Evolutionary conservation across 2,797 vertebrate genomes (phyloP), one percentile per base, ranked within the genome.

Genomic region (Bradypodion pumilum): DNA sequence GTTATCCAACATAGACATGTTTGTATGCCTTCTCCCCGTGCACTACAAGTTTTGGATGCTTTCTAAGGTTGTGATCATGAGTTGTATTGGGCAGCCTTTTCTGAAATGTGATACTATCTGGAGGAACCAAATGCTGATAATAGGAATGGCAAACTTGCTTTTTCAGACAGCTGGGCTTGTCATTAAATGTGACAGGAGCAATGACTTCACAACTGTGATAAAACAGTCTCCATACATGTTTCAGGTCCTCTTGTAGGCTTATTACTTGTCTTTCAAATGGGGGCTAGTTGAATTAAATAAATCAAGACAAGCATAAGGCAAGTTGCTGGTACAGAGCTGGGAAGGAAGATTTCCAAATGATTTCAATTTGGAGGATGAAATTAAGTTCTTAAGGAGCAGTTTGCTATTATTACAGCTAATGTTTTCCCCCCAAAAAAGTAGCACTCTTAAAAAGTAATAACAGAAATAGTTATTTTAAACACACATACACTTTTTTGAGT

Each of bases 111-210:
- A 75, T 52, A 60, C 70, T 74, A 60, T 9, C 68, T n/a, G 78
- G 77, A 90, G 82, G 91, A 93, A 87, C 83, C 65, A 78, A 73
- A 1, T 56, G 84, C 80, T n/a, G 23, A 12, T 23, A 15, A 44
- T 5, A 19, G 7, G 15, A 75, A 74, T 60, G 74, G 78, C 72
- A 66, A 83, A 72, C 59, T 80, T 81, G 37, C 27, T 52, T 74
- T 12, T 56, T 0, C 49, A 1, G 3, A 44, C 9, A 21, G 3
- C 37, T 1, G 0, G 12, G 46, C 81, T 70, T 56, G 46, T 13
- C 49, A 52, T 52, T 52, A 52, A 52, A 88, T 78, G 80, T 27
- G 83, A 81, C 79, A 78, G 63, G 32, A 7, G 37, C 32, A 84
- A 73, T 88, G 90, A 91, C 82, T 0, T 42, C 60, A 70, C 32